Evolutionary conservation across 2,888 invertebrate species (phyloP).

Genomic region (Aspidiotus rigidus): DNA sequence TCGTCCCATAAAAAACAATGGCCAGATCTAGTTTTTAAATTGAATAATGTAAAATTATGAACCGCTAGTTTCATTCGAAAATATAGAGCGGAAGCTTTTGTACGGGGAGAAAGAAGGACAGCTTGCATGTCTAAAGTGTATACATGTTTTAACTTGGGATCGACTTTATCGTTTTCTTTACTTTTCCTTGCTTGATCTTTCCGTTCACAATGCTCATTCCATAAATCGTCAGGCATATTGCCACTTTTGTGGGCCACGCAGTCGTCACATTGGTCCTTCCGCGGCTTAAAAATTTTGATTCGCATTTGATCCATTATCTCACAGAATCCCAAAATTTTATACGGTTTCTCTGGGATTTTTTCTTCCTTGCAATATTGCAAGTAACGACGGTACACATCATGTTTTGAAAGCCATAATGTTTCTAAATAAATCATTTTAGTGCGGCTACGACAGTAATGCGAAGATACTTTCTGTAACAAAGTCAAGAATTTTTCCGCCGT

Average conservation of each 20-base stretch:
- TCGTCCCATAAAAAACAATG: conserved; percentile 39
- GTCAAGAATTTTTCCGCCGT: conserved; percentile 28
- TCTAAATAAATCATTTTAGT: conserved; percentile 37
- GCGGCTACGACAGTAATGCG: conserved; percentile 36
- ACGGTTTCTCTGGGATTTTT: neutral
- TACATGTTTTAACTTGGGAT: neutral
- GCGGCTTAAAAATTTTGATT: neutral
- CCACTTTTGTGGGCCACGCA: neutral
- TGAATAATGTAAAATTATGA: conserved; percentile 38
- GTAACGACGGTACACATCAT: conserved; percentile 9
- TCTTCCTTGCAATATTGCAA: neutral
- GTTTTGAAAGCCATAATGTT: conserved; percentile 20
- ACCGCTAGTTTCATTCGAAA: conserved; percentile 40
- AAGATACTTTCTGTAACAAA: conserved; percentile 36
- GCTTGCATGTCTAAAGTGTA: conserved; percentile 38
- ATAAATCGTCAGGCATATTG: conserved; percentile 6
- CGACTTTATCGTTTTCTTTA: conserved; percentile 12
- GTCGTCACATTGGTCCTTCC: conserved; percentile 19
- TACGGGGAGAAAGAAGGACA: conserved; percentile 38
- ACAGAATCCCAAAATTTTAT: conserved; percentile 13
- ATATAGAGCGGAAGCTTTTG: conserved; percentile 38
- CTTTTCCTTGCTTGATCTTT: neutral
- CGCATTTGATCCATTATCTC: conserved; percentile 6
- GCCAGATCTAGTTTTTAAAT: conserved; percentile 37
- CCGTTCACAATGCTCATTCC: neutral